Conservation (phyloP, 2,888 invertebrate species). For the Acronicta alni region DNA sequence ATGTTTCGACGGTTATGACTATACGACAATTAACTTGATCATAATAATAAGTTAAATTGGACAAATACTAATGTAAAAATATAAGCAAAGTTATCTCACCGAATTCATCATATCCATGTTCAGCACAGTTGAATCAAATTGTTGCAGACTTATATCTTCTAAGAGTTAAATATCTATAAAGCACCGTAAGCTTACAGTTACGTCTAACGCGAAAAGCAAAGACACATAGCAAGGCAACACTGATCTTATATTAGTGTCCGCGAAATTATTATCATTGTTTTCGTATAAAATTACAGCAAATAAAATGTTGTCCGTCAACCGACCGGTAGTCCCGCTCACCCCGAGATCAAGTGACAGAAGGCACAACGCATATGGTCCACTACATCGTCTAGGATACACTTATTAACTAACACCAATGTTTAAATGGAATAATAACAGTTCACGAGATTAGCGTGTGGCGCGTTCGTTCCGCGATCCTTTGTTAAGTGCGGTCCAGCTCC, state of each 20-base stretch:
- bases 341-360: constrained; percentile 77
- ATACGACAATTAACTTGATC: constrained; percentile 59
- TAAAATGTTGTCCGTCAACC: constrained; percentile 64
- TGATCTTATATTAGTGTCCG: constrained; percentile 78
- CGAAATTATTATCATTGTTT: constrained; percentile 74
- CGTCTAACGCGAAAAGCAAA: constrained; percentile 86
- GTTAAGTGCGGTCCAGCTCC: constrained; percentile 81
- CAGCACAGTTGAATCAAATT: constrained; percentile 44
- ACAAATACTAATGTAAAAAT: constrained; percentile 33
- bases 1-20: constrained; percentile 81
- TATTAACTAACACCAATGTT: constrained; percentile 77
- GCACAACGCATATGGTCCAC: constrained; percentile 87
- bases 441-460: constrained; percentile 69
- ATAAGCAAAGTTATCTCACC: constrained; percentile 67
- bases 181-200: constrained; percentile 80
- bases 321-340: constrained; percentile 68
- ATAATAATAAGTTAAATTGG: constrained; percentile 41
- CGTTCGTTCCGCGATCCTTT: constrained; percentile 76
- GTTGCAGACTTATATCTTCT: constrained; percentile 56
- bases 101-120: constrained; percentile 64
- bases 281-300: constrained; percentile 75
- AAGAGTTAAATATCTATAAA: constrained; percentile 69
- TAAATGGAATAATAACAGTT: constrained; percentile 65
- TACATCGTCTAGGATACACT: constrained; percentile 77
- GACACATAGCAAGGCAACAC: constrained; percentile 89